Evolutionary conservation across 1,140 invertebrate genomes (phyloP).

Genomic region (Plectrocnemia conspersa): DNA sequence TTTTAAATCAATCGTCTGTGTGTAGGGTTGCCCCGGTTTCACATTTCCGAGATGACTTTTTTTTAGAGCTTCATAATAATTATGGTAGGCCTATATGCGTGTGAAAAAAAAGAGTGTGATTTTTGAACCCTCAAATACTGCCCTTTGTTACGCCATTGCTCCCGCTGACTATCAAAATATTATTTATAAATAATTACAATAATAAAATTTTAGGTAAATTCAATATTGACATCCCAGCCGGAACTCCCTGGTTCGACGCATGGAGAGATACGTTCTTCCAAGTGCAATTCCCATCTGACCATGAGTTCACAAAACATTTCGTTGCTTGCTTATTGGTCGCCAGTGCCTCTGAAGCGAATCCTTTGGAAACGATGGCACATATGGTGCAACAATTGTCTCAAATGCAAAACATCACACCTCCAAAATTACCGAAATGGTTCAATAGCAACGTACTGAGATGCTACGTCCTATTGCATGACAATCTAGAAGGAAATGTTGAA

Average conservation of each 20-base stretch:
- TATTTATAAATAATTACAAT: no score
- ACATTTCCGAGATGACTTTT: no score
- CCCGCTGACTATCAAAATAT: no score
- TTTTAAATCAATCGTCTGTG: no score
- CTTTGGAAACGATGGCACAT: slow-evolving; percentile 70
- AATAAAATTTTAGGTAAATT: slow-evolving; percentile 46
- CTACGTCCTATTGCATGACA: slow-evolving; percentile 87
- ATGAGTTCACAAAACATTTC: slow-evolving; percentile 93
- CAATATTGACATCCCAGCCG: slow-evolving; percentile 62
- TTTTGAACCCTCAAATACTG: no score
- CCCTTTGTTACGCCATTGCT: no score
- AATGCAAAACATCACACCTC: slow-evolving; percentile 66
- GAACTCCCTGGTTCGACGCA: slow-evolving; percentile 93
- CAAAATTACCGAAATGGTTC: slow-evolving; percentile 88
- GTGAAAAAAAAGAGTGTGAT: no score
- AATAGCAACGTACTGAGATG: slow-evolving; percentile 77
- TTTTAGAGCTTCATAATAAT: no score
- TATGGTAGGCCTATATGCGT: no score
- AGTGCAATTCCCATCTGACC: slow-evolving; percentile 85
- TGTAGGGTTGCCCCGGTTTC: no score
- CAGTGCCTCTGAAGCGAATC: slow-evolving; percentile 75
- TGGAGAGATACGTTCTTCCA: slow-evolving; percentile 90
- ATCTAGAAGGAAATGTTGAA: slow-evolving; percentile 56
- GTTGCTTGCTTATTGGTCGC: slow-evolving; percentile 86
- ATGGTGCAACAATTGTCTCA: slow-evolving; percentile 75